phyloP scores from a whole-genome alignment of 2,797 vertebrate species.

The Dryobates pubescens region DNA sequence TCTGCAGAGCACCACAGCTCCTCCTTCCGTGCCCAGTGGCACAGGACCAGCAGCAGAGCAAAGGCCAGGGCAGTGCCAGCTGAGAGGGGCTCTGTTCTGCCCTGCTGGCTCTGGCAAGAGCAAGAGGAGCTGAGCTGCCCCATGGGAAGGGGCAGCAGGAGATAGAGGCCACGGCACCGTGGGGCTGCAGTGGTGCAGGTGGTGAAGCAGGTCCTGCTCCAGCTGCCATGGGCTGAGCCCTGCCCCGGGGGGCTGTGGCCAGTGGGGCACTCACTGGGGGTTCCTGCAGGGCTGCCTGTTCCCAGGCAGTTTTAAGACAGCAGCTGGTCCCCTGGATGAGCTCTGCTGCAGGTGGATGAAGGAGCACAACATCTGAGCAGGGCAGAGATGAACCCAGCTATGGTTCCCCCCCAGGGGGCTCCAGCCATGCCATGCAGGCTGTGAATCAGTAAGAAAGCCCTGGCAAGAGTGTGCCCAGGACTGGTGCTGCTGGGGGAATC shows the following conservation, averaged over 20 bases:
- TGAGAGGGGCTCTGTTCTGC: neutral
- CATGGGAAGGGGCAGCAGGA: neutral
- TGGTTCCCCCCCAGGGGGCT: neutral
- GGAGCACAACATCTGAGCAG: neutral
- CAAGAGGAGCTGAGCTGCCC: neutral
- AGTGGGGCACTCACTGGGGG: fast-evolving
- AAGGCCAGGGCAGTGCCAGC: neutral
- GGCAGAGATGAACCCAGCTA: too few species aligned
- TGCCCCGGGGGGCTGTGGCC: fast-evolving
- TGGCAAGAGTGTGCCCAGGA: neutral
- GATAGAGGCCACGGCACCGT: fast-evolving
- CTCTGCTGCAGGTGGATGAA: neutral
- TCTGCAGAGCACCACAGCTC: neutral
- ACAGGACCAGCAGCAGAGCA: neutral
- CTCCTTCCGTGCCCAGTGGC: neutral
- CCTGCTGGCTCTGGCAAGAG: neutral
- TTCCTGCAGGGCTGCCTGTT: fast-evolving
- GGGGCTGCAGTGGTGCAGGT: fast-evolving
- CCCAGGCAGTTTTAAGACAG: fast-evolving
- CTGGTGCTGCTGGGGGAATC: neutral
- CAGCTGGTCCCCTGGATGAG: fast-evolving
- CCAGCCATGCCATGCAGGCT: too few species aligned
- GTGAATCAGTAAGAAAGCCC: neutral
- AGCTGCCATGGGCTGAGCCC: neutral
- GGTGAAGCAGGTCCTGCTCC: neutral